phyloP scores from a whole-genome alignment of 2,888 invertebrate genomes.

The Cactoblastis cactorum region DNA sequence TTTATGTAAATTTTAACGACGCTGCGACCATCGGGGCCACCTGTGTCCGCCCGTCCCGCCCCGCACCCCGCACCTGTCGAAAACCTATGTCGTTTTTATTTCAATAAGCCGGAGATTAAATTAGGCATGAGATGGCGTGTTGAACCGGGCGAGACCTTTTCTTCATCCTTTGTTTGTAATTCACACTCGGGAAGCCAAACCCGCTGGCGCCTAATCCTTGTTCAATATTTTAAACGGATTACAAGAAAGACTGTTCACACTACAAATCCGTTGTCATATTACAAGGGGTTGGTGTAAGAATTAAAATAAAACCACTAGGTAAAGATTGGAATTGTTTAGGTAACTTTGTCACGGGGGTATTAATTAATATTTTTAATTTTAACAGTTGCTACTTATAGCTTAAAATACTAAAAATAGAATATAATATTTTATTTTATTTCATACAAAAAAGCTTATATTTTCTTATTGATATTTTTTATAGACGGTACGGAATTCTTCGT shows the following conservation, averaged over 20 bases:
- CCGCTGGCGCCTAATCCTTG: constrained; percentile 23
- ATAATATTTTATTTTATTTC: too few species aligned
- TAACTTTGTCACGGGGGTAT: too few species aligned
- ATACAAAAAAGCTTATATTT: too few species aligned
- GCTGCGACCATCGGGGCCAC: constrained; percentile 78
- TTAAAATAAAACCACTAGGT: background rate
- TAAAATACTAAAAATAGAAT: too few species aligned
- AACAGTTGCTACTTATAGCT: too few species aligned
- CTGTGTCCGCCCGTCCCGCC: constrained; percentile 61
- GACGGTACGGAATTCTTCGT: too few species aligned
- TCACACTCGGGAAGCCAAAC: constrained; percentile 29
- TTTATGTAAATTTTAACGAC: constrained; percentile 80
- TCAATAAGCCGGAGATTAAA: constrained; percentile 77
- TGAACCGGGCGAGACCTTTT: constrained; percentile 40
- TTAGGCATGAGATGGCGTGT: constrained; percentile 71
- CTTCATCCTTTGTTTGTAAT: constrained; percentile 40
- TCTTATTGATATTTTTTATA: too few species aligned
- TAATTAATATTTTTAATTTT: too few species aligned
- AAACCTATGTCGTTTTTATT: constrained; percentile 80
- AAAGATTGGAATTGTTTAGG: background rate
- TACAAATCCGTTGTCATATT: constrained; percentile 9
- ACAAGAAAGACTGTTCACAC: constrained; percentile 18
- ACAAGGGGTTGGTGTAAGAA: background rate
- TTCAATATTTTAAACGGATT: constrained; percentile 22
- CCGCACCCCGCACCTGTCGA: constrained; percentile 76